phyloP scores from a whole-genome alignment of 2,888 invertebrate genomes.

The Pseudococcus viburni region DNA sequence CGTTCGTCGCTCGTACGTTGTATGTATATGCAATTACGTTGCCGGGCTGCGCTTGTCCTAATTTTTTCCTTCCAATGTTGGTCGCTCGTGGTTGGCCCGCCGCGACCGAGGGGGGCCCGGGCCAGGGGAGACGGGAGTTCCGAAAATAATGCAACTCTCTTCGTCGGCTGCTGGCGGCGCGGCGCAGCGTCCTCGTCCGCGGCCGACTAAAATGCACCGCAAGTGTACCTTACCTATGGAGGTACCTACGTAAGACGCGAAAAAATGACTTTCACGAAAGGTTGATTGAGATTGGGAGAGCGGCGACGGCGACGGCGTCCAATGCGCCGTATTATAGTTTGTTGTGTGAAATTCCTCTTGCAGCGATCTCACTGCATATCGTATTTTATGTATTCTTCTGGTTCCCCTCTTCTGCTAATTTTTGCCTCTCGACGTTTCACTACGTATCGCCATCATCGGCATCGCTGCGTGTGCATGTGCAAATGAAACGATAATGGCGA shows the following conservation, averaged over 20 bases:
- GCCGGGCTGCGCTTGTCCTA: slow-evolving; percentile 64
- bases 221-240: neutral
- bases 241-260: slow-evolving; percentile 13
- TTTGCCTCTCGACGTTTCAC: neutral
- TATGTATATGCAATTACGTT: slow-evolving; percentile 59
- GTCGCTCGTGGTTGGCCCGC: slow-evolving; percentile 51
- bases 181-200: neutral
- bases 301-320: no score
- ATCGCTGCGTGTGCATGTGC: slow-evolving; percentile 56
- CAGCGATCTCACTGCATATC: slow-evolving; percentile 42
- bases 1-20: slow-evolving; percentile 26
- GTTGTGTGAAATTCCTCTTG: slow-evolving; percentile 44
- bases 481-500: slow-evolving; percentile 49
- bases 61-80: slow-evolving; percentile 57
- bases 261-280: slow-evolving; percentile 47
- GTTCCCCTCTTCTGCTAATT: neutral
- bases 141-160: slow-evolving; percentile 37
- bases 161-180: neutral
- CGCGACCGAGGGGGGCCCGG: neutral
- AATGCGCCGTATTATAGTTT: neutral
- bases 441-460: neutral
- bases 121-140: slow-evolving; percentile 30
- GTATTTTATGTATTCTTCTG: neutral
- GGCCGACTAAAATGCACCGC: slow-evolving; percentile 14
- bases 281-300: neutral